Evolutionary conservation across 2,113 vertebrate genomes (phyloP).

Genomic region (Hippocampus abdominalis): DNA sequence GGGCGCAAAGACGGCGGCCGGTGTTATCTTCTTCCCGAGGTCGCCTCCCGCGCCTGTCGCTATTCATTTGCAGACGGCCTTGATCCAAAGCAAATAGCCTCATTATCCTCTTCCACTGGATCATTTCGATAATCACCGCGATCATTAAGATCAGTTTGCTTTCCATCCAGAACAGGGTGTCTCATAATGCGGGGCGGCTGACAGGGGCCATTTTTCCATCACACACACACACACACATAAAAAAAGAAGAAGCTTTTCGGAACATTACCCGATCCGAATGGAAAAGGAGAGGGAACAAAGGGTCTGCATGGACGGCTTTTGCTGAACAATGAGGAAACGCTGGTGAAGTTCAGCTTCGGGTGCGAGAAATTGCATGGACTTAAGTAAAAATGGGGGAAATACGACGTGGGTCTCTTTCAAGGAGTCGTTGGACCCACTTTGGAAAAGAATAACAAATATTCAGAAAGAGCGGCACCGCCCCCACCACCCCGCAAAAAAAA

Average conservation of each 20-base stretch:
- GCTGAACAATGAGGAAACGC: slow-evolving; percentile 59
- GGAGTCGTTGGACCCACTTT: neutral
- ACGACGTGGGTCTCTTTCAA: neutral
- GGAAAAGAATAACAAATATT: neutral
- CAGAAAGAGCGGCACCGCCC: no score
- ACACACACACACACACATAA: no score
- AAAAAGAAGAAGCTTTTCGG: slow-evolving; percentile 43
- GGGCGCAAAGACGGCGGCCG: slow-evolving; percentile 21
- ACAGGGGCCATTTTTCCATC: slow-evolving; percentile 31
- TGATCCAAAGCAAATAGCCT: slow-evolving; percentile 70
- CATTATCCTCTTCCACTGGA: slow-evolving; percentile 68
- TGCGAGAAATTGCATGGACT: neutral
- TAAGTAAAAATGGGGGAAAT: neutral
- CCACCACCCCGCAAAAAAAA: no score
- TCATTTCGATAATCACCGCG: slow-evolving; percentile 71
- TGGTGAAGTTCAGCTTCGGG: slow-evolving; percentile 40
- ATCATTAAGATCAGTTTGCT: slow-evolving; percentile 70
- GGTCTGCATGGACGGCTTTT: slow-evolving; percentile 46
- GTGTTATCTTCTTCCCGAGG: slow-evolving; percentile 38
- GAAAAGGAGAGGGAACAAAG: slow-evolving; percentile 52
- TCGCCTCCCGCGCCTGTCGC: slow-evolving; percentile 29
- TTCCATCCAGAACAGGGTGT: slow-evolving; percentile 55
- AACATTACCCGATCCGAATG: slow-evolving; percentile 39
- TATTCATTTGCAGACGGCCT: slow-evolving; percentile 59
- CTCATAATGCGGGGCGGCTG: slow-evolving; percentile 22